These are phyloP conservation scores for Erethizon dorsatum DNA, from an alignment of 2,797 vertebrate species.

Conservation along the genomic window DNA sequence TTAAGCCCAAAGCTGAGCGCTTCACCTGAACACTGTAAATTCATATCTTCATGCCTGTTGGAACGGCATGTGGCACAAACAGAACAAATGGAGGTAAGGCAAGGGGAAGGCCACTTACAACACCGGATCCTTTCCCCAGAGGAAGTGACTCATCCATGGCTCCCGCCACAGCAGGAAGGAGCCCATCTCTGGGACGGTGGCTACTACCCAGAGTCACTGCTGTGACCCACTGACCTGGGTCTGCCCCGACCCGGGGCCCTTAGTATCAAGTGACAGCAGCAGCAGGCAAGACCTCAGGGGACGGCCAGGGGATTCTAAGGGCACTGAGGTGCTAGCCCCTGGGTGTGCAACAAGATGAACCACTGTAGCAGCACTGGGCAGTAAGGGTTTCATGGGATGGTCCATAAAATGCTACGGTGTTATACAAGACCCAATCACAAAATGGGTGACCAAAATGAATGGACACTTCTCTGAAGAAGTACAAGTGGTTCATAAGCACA, in stretches of 20 bases:
- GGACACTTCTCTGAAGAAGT: background rate
- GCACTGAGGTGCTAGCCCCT: background rate
- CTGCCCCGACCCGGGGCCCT: background rate
- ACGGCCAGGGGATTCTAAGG: background rate
- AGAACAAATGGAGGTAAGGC: background rate
- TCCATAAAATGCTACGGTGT: background rate
- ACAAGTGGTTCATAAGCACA: background rate
- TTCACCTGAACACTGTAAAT: background rate
- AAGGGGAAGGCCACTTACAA: background rate
- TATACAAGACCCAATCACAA: background rate
- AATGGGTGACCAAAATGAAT: background rate
- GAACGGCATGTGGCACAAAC: background rate
- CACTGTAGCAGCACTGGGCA: background rate
- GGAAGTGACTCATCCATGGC: background rate
- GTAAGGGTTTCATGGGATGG: background rate
- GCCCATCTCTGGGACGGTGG: background rate
- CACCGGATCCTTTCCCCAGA: background rate
- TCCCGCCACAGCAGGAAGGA: background rate
- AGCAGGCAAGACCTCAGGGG: background rate
- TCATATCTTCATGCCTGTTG: background rate
- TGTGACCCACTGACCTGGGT: background rate
- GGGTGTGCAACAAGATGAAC: background rate
- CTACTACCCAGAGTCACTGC: background rate
- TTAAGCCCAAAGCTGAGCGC: background rate
- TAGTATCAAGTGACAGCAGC: background rate